Conservation (phyloP, 2,113 vertebrate species). For the Prunella himalayana region DNA sequence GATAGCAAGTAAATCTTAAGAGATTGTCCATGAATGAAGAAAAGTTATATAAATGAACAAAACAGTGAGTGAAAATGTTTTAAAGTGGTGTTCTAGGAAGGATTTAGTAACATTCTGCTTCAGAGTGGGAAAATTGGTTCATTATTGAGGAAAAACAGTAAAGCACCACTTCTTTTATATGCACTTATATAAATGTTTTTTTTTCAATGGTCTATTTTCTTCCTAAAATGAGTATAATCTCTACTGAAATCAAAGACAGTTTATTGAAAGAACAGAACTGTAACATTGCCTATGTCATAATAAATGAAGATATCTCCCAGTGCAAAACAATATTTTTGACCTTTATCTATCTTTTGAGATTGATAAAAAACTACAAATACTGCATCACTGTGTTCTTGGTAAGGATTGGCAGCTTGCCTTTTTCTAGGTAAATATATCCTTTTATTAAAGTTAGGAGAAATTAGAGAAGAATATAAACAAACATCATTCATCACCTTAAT, state of each 20-base stretch:
- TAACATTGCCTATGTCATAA: background rate
- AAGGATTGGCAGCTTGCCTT: background rate
- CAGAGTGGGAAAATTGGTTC: background rate
- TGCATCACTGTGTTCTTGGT: background rate
- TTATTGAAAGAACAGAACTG: background rate
- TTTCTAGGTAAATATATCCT: background rate
- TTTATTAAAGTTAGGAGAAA: background rate
- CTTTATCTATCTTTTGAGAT: background rate
- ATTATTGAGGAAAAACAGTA: background rate
- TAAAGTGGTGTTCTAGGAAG: background rate
- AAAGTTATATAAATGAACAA: background rate
- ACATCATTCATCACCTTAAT: background rate
- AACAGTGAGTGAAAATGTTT: background rate
- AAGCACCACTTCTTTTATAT: background rate
- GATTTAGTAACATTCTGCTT: background rate
- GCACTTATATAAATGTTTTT: background rate
- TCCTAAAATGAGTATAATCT: background rate
- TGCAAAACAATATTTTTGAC: background rate
- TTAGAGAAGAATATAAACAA: background rate
- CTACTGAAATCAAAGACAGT: background rate
- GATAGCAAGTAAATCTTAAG: background rate
- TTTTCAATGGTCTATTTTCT: background rate
- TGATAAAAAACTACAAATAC: background rate
- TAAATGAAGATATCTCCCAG: background rate
- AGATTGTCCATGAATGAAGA: background rate